Percentiles rank a stretch among this genome's conserved stretches.
These are phyloP conservation scores for Morone saxatilis DNA, from an alignment of 2,113 vertebrate species.

Conservation along the genomic window DNA sequence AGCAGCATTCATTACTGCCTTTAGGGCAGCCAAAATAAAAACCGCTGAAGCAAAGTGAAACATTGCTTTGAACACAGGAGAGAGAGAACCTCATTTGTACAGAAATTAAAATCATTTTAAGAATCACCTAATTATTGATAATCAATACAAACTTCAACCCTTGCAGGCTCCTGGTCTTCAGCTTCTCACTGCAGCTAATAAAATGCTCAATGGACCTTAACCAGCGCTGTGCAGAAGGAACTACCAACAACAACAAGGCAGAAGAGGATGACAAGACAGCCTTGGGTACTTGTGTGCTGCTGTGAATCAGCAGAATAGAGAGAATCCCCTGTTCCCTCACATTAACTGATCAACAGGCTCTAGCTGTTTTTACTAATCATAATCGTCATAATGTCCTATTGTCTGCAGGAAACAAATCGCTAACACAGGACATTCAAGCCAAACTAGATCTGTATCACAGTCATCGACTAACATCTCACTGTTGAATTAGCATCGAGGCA, in stretches of 20 bases:
- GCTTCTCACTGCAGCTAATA: slow-evolving; percentile 41
- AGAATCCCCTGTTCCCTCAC: background rate
- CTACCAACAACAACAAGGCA: slow-evolving; percentile 13
- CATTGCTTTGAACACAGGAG: slow-evolving; percentile 8
- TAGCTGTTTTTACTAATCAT: slow-evolving; percentile 5
- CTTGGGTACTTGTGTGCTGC: background rate
- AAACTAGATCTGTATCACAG: background rate
- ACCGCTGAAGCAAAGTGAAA: slow-evolving; percentile 1
- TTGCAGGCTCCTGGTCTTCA: slow-evolving; percentile 6
- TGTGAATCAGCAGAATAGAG: slow-evolving; percentile 24
- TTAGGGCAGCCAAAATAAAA: background rate
- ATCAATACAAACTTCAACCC: slow-evolving; percentile 25
- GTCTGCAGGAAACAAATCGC: background rate
- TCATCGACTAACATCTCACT: background rate
- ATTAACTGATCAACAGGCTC: slow-evolving; percentile 14
- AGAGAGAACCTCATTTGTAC: slow-evolving; percentile 10
- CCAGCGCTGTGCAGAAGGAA: background rate
- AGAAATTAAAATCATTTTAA: slow-evolving; percentile 38
- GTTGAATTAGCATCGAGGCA: background rate
- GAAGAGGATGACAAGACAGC: background rate
- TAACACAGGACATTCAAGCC: background rate
- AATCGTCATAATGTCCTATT: background rate
- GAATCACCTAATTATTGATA: slow-evolving; percentile 48
- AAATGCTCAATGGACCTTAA: slow-evolving; percentile 33
- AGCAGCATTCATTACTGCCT: slow-evolving; percentile 2